These are phyloP conservation scores for Polypedilum pembai DNA, from an alignment of 1,140 invertebrate species.

Conservation along the genomic window DNA sequence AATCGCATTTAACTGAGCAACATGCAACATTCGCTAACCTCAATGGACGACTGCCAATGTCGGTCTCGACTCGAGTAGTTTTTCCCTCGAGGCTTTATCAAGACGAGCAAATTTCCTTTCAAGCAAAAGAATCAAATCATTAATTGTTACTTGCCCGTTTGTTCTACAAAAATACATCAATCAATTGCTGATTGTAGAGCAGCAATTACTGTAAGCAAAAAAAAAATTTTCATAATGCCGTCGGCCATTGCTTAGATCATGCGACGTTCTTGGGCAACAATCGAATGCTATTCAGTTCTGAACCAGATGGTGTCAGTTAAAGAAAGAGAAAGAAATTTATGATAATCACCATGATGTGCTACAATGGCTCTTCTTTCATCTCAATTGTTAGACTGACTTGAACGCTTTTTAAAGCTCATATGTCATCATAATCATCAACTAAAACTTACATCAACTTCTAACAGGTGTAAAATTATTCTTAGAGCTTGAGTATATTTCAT, in stretches of 20 bases:
- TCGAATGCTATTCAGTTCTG: not conserved
- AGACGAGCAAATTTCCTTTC: not conserved
- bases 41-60: not conserved
- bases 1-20: not conserved
- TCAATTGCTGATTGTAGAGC: not conserved
- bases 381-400: not conserved
- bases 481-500: too few relatives aligned
- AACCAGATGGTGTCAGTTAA: not conserved
- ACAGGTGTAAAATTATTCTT: too few relatives aligned
- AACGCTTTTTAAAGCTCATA: not conserved
- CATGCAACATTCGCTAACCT: not conserved
- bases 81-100: not conserved
- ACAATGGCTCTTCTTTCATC: not conserved
- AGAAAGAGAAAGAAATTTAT: not conserved
- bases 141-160: not conserved
- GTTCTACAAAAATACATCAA: constrained; percentile 16
- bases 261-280: not conserved
- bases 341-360: not conserved
- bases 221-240: constrained; percentile 8
- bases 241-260: not conserved
- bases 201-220: constrained; percentile 6
- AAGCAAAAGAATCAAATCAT: not conserved
- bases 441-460: not conserved
- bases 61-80: not conserved
- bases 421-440: not conserved